Conservation (phyloP, 2,888 invertebrate genomes). For the Teleogryllus oceanicus region DNA sequence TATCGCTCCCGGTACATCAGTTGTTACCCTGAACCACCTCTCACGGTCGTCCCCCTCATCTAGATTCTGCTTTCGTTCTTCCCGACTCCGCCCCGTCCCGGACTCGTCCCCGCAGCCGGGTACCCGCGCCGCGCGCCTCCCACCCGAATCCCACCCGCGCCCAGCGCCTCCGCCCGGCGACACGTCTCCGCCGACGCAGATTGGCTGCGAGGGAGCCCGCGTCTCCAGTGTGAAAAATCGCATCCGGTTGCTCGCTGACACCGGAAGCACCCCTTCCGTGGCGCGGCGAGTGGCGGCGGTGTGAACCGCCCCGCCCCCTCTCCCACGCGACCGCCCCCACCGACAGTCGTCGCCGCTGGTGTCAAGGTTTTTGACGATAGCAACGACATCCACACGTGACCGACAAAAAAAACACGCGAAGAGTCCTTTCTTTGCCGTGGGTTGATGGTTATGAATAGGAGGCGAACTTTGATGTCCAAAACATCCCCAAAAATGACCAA, state of each 20-base stretch:
- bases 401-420: background rate
- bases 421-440: too few relatives aligned
- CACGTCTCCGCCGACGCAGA: too few relatives aligned
- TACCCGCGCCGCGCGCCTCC: background rate
- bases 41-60: too few relatives aligned
- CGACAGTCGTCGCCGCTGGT: background rate
- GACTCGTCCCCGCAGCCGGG: background rate
- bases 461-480: too few relatives aligned
- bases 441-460: too few relatives aligned
- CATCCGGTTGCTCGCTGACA: conserved; percentile 2
- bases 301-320: conserved; percentile 18
- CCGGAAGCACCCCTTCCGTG: background rate
- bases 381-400: background rate
- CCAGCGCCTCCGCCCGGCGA: background rate
- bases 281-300: background rate
- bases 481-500: too few relatives aligned
- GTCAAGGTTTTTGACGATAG: too few relatives aligned
- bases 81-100: too few relatives aligned
- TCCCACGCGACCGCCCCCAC: background rate
- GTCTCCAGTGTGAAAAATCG: background rate
- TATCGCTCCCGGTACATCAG: too few relatives aligned
- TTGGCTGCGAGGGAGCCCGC: too few relatives aligned
- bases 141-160: background rate
- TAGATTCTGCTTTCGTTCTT: too few relatives aligned
- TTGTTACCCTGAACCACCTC: too few relatives aligned